Conservation (phyloP, 1,140 invertebrate species). For the Heliconius melpomene region DNA sequence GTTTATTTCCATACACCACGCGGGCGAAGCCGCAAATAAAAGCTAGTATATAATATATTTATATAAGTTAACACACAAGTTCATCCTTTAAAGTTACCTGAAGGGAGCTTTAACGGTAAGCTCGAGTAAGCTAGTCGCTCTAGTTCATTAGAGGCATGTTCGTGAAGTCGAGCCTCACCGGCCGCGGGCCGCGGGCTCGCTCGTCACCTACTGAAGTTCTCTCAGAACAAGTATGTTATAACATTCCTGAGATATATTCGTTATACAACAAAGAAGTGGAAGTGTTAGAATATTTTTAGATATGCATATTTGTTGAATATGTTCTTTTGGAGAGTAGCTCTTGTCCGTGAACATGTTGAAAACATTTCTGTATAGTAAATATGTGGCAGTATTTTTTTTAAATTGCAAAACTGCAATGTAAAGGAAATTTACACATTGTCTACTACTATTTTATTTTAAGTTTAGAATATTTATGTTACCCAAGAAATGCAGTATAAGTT, state of each 20-base stretch:
- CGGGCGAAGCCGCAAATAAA: too few relatives aligned
- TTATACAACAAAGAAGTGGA: neutral
- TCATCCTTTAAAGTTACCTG: neutral
- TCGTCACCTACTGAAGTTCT: neutral
- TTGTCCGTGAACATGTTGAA: neutral
- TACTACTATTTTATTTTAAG: too few relatives aligned
- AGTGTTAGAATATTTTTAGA: constrained; percentile 4
- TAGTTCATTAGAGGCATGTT: neutral
- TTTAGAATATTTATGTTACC: too few relatives aligned
- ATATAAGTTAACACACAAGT: too few relatives aligned
- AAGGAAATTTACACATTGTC: too few relatives aligned
- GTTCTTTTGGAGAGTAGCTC: neutral
- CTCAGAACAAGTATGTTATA: neutral
- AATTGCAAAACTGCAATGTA: too few relatives aligned
- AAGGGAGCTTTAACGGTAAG: neutral
- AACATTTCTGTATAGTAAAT: neutral
- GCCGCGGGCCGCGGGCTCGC: neutral
- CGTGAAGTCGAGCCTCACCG: neutral
- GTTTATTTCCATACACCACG: too few relatives aligned
- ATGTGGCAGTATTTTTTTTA: neutral
- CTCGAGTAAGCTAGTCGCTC: neutral
- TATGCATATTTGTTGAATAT: neutral
- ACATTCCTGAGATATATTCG: neutral
- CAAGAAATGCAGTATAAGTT: too few relatives aligned
- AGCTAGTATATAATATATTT: too few relatives aligned